A percentile compares a stretch with the other conserved stretches of the same genome.
phyloP scores from a whole-genome alignment of 2,888 invertebrate genomes.

The Aphodius granarius region DNA sequence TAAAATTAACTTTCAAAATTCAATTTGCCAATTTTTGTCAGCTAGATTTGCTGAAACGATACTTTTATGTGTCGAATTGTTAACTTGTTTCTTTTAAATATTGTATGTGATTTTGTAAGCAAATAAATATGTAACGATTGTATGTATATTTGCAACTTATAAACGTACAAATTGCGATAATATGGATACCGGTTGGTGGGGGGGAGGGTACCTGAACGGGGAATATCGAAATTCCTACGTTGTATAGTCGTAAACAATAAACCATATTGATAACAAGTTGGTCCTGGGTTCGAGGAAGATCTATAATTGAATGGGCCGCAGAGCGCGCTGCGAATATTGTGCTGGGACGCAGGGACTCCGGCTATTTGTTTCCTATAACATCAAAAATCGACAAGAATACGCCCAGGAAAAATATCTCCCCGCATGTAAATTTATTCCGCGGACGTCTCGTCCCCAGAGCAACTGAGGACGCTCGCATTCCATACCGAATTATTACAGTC shows the following conservation, averaged over 20 bases:
- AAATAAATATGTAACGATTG: no score
- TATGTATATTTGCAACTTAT: no score
- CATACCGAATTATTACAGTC: not conserved
- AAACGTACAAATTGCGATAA: not conserved
- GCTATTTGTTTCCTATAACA: constrained; percentile 48
- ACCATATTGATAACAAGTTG: constrained; percentile 40
- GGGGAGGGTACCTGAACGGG: not conserved
- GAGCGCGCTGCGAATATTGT: constrained; percentile 47
- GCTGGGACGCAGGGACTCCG: constrained; percentile 51
- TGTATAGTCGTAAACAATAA: constrained; percentile 35
- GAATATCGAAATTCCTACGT: constrained; percentile 21
- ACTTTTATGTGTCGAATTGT: no score
- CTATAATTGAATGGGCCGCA: constrained; percentile 46
- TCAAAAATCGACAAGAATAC: constrained; percentile 40
- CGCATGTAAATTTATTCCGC: constrained; percentile 21
- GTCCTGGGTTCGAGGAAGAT: constrained; percentile 31
- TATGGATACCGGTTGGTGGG: not conserved
- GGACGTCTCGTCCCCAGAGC: not conserved
- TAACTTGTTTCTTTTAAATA: no score
- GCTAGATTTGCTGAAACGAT: no score
- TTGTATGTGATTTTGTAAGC: no score
- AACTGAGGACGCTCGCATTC: not conserved
- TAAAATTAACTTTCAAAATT: no score
- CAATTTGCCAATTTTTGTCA: no score
- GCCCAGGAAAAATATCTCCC: constrained; percentile 29